These are phyloP conservation scores for Sminthurinus aureus DNA, from an alignment of 2,888 invertebrate genomes.

Conservation along the genomic window DNA sequence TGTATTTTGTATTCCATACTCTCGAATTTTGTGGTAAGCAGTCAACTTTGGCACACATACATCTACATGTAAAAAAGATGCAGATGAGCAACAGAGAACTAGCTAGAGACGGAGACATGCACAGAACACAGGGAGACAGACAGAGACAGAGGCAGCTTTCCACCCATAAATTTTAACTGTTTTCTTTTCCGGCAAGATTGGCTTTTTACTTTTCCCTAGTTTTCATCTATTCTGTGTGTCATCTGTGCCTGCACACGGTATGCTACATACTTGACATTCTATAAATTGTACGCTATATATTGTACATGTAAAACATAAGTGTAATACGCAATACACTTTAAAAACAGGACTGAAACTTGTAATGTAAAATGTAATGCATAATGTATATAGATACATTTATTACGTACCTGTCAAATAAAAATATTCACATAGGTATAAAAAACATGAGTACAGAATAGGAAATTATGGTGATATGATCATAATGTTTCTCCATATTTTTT, in stretches of 20 bases:
- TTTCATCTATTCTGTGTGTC: too few species aligned
- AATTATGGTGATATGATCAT: too few species aligned
- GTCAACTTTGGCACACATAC: neutral
- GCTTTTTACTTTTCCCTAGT: neutral
- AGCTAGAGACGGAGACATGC: too few species aligned
- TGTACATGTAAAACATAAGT: too few species aligned
- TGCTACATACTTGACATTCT: too few species aligned
- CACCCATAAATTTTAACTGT: conserved; percentile 5
- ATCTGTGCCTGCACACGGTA: too few species aligned
- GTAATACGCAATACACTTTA: too few species aligned
- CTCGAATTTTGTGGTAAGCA: neutral
- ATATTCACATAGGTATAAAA: neutral
- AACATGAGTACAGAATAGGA: neutral
- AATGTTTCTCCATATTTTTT: too few species aligned
- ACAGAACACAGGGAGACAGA: neutral
- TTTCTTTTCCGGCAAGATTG: conserved; percentile 11
- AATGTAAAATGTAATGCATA: too few species aligned
- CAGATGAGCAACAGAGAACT: neutral
- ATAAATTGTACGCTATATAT: too few species aligned
- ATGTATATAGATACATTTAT: neutral
- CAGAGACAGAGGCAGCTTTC: neutral
- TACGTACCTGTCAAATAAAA: neutral
- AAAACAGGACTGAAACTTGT: too few species aligned
- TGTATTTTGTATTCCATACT: neutral
- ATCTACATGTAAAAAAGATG: neutral